Conservation (phyloP, 1,140 invertebrate genomes). For the Macrobrachium rosenbergii region DNA sequence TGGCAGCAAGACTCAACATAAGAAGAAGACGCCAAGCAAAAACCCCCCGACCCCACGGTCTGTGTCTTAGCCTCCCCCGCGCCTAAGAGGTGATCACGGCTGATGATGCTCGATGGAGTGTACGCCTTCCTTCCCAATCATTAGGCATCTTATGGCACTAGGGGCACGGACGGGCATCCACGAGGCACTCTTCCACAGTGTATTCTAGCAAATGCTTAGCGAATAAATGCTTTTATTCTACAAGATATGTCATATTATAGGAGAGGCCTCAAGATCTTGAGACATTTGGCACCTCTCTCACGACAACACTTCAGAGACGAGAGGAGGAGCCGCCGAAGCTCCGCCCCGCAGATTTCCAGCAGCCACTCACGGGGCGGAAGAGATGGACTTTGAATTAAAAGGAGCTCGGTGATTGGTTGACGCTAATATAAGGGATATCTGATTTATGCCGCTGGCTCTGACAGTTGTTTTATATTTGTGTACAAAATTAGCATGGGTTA, state of each 20-base stretch:
- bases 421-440: conserved; percentile 63
- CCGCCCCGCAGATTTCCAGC: conserved; percentile 44
- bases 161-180: too few relatives aligned
- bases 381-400: conserved; percentile 63
- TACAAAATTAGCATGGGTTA: conserved; percentile 61
- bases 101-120: conserved; percentile 56
- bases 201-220: conserved; percentile 19
- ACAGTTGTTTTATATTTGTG: conserved; percentile 64
- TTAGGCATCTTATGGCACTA: too few relatives aligned
- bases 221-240: conserved; percentile 41
- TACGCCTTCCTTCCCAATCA: background rate
- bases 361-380: conserved; percentile 53
- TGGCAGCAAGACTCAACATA: conserved; percentile 62
- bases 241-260: conserved; percentile 40
- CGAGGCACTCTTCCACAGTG: background rate
- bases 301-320: conserved; percentile 61
- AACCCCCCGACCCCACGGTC: conserved; percentile 61
- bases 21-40: conserved; percentile 64
- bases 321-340: conserved; percentile 41
- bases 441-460: conserved; percentile 63
- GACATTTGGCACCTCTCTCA: conserved; percentile 38
- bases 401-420: conserved; percentile 58
- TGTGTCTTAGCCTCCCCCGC: conserved; percentile 61
- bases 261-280: conserved; percentile 35
- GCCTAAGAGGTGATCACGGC: conserved; percentile 55